Conservation (phyloP, 2,113 vertebrate genomes). For the Coreoperca whiteheadi region DNA sequence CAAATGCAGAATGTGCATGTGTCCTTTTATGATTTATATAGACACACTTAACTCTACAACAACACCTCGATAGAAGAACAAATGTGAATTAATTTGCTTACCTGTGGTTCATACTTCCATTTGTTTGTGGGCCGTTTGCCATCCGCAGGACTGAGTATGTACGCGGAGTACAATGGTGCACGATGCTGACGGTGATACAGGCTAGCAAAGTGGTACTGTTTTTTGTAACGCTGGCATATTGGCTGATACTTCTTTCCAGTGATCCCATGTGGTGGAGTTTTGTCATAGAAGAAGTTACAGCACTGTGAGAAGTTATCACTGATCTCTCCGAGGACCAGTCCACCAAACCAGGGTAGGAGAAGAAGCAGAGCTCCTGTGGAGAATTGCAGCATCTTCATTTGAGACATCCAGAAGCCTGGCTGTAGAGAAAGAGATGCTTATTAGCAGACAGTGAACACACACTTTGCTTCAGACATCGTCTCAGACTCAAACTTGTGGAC, state of each 20-base stretch:
- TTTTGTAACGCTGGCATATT: constrained; percentile 78
- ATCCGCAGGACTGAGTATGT: constrained; percentile 55
- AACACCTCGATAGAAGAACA: not conserved
- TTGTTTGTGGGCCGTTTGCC: constrained; percentile 45
- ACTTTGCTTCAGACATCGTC: not conserved
- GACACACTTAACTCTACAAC: not conserved
- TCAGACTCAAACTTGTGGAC: not conserved
- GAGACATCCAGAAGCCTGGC: constrained; percentile 4
- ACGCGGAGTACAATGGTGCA: constrained; percentile 69
- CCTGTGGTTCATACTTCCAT: constrained; percentile 79
- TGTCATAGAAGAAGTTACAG: constrained; percentile 66
- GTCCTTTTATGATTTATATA: not conserved
- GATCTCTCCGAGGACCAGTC: constrained; percentile 55
- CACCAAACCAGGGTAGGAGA: constrained; percentile 38
- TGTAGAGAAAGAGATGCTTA: not conserved
- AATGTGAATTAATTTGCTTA: constrained; percentile 26
- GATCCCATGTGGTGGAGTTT: constrained; percentile 61
- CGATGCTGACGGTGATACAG: constrained; percentile 65
- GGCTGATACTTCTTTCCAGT: constrained; percentile 17
- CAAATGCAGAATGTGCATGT: not conserved
- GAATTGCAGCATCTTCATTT: not conserved
- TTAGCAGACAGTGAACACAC: not conserved
- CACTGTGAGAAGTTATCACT: constrained; percentile 65
- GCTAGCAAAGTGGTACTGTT: constrained; percentile 76
- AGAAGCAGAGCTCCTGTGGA: constrained; percentile 36